A percentile compares a stretch with the other conserved stretches of the same genome.
These are phyloP conservation scores for Dryobates pubescens DNA, from an alignment of 2,797 vertebrate genomes.

Conservation along the genomic window DNA sequence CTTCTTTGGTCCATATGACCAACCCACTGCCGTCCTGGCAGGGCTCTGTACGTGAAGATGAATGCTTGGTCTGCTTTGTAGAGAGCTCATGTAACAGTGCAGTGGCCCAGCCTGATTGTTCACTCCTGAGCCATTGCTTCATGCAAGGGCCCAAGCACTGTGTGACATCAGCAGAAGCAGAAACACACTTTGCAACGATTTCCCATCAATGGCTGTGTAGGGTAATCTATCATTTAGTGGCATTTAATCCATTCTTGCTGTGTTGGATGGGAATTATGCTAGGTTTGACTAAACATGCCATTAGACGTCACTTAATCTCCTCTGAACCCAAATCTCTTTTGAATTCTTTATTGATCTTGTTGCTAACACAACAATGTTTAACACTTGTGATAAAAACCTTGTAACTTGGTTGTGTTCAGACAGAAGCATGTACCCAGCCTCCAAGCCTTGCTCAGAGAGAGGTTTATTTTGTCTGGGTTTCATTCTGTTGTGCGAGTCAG, in stretches of 20 bases:
- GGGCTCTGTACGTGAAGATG: background rate
- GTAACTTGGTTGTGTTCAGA: background rate
- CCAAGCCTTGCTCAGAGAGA: background rate
- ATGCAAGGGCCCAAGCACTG: background rate
- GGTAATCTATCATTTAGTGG: background rate
- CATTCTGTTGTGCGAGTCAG: background rate
- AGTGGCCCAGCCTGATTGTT: background rate
- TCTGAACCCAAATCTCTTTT: background rate
- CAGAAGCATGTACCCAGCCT: background rate
- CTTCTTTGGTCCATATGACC: background rate
- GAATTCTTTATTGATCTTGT: background rate
- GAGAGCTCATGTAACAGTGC: background rate
- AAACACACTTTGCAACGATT: background rate
- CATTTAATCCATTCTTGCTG: background rate
- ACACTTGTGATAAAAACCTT: background rate
- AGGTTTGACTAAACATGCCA: background rate
- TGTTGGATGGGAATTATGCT: background rate
- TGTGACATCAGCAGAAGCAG: background rate
- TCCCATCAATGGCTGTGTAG: background rate
- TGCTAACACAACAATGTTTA: background rate
- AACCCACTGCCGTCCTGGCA: background rate
- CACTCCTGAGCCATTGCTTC: background rate
- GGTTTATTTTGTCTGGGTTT: slow-evolving; percentile 11
- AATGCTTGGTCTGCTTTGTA: background rate
- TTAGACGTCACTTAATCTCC: background rate